Base-by-base conservation (phyloP, 2,797 vertebrate genomes). In the Argyrosomus regius region DNA sequence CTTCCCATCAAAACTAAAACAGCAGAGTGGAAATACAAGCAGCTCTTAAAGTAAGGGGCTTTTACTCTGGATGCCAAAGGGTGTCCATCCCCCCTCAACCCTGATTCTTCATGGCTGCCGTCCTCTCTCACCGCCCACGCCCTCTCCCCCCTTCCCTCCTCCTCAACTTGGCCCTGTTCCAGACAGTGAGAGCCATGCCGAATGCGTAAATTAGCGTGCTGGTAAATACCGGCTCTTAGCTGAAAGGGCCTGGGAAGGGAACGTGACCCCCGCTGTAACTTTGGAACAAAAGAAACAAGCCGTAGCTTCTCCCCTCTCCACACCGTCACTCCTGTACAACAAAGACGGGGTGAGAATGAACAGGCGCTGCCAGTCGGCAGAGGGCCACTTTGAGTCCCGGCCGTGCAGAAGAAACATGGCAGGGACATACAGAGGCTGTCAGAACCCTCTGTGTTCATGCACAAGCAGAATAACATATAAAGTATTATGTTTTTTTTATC, bases 171-270 rank as follows among this genome's bases (percentile, higher is more conserved):
- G 87, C 81, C 60, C 0, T 11, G 18, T 67, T 86, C 89, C 91
- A 90, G 72, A 80, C 83, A 81, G 71, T 70, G 60, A 84, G 72
- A 83, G 72, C 80, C 79, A 63, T 86, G 86, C 74, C 86, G 82
- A 91, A 88, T 77, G 89, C 87, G 80, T 87, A 92, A 92, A 90
- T 93, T 89, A 88, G 81, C 74, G 18, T 82, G 78, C 88, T 87
- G 85, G 75, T 90, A 90, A 91, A 92, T 84, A 83, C 63, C 8
- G 41, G 49, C 68, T 77, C 72, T 81, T 28, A 71, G 82, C 87
- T 88, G 82, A 89, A 86, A 81, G 73, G 61, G 74, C 79, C 72
- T 67, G 80, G 73, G 76, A 88, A 85, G 82, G 75, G 85, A 88
- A 86, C 67, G 48, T 88, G 91, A 92, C 90, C 90, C 81, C 75